Percentiles rank a stretch among this genome's conserved stretches.
phyloP scores from a whole-genome alignment of 1,140 invertebrate genomes.

The Papilio aristodemus region DNA sequence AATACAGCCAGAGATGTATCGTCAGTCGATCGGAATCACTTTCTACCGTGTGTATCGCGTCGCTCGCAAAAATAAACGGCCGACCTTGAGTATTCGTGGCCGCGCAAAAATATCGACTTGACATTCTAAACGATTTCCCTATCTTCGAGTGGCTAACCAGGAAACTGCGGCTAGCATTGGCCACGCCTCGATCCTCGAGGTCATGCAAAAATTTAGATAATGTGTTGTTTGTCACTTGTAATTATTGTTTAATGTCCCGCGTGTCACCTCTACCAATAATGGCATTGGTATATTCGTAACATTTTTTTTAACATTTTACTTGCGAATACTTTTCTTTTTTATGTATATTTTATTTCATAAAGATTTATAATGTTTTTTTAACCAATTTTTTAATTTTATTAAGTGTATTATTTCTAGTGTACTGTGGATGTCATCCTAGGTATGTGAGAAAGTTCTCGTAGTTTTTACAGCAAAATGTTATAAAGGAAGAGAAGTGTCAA shows the following conservation, averaged over 20 bases:
- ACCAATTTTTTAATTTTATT: too few relatives aligned
- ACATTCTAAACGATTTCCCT: conserved; percentile 76
- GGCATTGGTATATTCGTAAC: conserved; percentile 18
- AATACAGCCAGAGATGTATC: conserved; percentile 58
- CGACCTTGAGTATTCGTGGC: conserved; percentile 74
- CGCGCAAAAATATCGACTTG: conserved; percentile 78
- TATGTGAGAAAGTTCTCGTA: too few relatives aligned
- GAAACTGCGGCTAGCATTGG: conserved; percentile 67
- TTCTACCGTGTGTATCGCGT: conserved; percentile 67
- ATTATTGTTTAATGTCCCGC: conserved; percentile 16
- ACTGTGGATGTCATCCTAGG: too few relatives aligned
- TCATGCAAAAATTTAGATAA: conserved; percentile 49
- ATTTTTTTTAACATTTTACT: background rate
- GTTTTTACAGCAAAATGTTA: too few relatives aligned
- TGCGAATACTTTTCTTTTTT: background rate
- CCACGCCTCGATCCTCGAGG: conserved; percentile 64
- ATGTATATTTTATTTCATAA: background rate
- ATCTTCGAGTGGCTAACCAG: conserved; percentile 74
- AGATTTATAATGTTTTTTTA: too few relatives aligned
- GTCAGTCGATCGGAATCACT: conserved; percentile 68
- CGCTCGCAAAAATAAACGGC: conserved; percentile 60
- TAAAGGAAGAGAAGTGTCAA: too few relatives aligned
- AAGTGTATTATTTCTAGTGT: too few relatives aligned
- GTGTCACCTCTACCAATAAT: conserved; percentile 14
- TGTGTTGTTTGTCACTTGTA: conserved; percentile 34